Conservation (phyloP, 53 echinoderm and acorn worm species). For the Echinometra lucunter region DNA sequence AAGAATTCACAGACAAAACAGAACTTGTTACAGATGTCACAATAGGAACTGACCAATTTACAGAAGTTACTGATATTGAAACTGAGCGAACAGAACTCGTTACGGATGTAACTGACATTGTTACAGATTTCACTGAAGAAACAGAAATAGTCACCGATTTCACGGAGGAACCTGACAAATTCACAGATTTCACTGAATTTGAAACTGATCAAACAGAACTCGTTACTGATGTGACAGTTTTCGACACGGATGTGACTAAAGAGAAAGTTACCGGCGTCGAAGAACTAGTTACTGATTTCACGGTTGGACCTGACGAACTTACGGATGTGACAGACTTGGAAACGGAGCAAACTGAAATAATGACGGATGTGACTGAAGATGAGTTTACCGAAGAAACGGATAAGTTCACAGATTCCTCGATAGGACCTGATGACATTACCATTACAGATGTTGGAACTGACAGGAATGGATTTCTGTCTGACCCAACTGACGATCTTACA, state of each 20-base stretch:
- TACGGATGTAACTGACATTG: not conserved
- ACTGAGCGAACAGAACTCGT: not conserved
- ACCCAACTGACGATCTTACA: not conserved
- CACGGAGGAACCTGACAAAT: not conserved
- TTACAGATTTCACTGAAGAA: not conserved
- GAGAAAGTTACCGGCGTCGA: not conserved
- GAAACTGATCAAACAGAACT: not conserved
- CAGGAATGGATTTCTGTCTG: not conserved
- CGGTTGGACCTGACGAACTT: not conserved
- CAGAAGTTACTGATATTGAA: not conserved
- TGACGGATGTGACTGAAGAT: slow-evolving; percentile 13
- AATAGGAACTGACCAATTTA: not conserved
- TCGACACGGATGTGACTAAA: not conserved
- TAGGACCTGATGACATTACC: not conserved
- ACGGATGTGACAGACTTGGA: not conserved
- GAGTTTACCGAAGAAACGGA: not conserved
- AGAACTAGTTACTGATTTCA: not conserved
- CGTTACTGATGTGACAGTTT: not conserved
- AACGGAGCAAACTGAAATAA: not conserved
- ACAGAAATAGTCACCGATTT: not conserved
- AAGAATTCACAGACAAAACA: not conserved
- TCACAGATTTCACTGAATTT: not conserved
- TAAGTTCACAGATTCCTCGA: not conserved
- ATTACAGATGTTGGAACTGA: not conserved
- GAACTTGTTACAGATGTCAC: not conserved